These are phyloP conservation scores for Aleiodes sp. DNA, from an alignment of 1,140 invertebrate genomes.

Conservation along the genomic window DNA sequence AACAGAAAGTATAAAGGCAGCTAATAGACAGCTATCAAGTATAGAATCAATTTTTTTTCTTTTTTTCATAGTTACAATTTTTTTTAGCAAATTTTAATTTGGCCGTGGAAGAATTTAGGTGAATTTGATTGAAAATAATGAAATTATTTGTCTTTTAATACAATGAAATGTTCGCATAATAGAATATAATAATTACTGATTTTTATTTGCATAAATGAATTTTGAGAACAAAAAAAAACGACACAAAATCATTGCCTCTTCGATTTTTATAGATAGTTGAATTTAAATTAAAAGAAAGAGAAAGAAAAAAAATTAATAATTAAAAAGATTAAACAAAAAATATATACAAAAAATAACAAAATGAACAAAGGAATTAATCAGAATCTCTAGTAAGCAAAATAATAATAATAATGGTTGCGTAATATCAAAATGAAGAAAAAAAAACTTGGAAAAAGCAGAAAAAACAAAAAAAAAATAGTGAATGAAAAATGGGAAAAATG, in stretches of 20 bases:
- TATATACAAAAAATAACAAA: conserved; percentile 27
- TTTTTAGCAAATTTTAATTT: not conserved
- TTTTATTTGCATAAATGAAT: not conserved
- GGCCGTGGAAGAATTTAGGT: not conserved
- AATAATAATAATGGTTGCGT: conserved; percentile 22
- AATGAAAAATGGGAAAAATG: conserved; percentile 55
- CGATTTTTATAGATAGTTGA: conserved; percentile 36
- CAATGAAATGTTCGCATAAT: not conserved
- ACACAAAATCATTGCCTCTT: conserved; percentile 6
- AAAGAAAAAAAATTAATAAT: conserved; percentile 32
- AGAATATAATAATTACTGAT: conserved; percentile 10
- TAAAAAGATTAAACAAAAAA: conserved; percentile 34
- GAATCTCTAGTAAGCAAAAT: conserved; percentile 4
- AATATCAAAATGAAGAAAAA: conserved; percentile 35
- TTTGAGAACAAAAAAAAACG: too few relatives aligned
- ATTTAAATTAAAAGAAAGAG: conserved; percentile 32
- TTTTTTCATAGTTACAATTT: not conserved
- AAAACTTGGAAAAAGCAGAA: conserved; percentile 32
- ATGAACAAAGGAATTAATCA: conserved; percentile 49
- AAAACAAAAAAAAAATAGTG: conserved; percentile 29
- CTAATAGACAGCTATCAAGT: conserved; percentile 5
- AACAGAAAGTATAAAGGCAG: not conserved
- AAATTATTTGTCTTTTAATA: too few relatives aligned
- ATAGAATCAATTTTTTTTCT: not conserved
- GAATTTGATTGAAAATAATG: not conserved